A percentile compares a stretch with the other conserved stretches of the same genome.
These are phyloP conservation scores for Coranthus polyacanthus DNA, from an alignment of 2,797 vertebrate species.

Conservation along the genomic window DNA sequence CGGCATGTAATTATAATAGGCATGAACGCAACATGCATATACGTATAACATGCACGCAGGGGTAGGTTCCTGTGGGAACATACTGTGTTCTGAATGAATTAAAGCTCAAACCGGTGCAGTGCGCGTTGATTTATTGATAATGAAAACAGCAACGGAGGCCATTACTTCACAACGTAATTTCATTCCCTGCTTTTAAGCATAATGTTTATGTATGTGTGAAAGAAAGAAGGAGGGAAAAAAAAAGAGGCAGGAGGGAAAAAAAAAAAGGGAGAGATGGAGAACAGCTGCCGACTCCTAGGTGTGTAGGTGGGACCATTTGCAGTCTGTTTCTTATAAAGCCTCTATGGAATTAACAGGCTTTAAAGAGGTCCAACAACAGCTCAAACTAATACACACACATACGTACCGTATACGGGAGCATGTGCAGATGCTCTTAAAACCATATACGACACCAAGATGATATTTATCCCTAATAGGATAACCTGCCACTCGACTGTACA, in stretches of 20 bases:
- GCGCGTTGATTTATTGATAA: conserved; percentile 30
- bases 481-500: background rate
- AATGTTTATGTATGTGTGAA: conserved; percentile 36
- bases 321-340: conserved; percentile 62
- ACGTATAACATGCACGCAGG: conserved; percentile 1
- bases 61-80: conserved; percentile 29
- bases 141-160: conserved; percentile 50
- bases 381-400: conserved; percentile 19
- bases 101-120: conserved; percentile 1
- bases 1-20: conserved; percentile 13
- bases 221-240: conserved; percentile 23
- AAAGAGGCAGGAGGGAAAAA: conserved; percentile 22
- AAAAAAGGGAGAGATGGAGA: conserved; percentile 44
- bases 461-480: conserved; percentile 10
- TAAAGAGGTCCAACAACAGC: conserved; percentile 50
- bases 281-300: conserved; percentile 67
- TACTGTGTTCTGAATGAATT: conserved; percentile 17
- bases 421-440: no score
- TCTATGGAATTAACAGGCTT: conserved; percentile 69
- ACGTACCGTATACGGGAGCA: no score
- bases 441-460: background rate
- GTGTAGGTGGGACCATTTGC: conserved; percentile 83
- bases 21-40: conserved; percentile 5
- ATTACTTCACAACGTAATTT: conserved; percentile 53
- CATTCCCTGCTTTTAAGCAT: conserved; percentile 37